These are phyloP conservation scores for Lepidochitona cinerea DNA, from an alignment of 2,888 invertebrate genomes.

Conservation along the genomic window DNA sequence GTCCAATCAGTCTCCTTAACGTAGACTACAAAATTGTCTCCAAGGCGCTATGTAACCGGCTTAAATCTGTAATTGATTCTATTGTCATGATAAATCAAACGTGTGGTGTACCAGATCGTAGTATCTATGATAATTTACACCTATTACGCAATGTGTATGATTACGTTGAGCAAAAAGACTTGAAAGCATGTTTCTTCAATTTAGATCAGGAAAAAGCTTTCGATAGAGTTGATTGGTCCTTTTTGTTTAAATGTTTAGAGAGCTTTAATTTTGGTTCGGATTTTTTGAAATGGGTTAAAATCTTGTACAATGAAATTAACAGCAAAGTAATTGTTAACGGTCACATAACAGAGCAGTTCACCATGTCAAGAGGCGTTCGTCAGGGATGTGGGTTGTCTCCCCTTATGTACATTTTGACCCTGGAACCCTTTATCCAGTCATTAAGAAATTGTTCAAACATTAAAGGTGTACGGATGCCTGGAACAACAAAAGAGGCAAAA, in stretches of 20 bases:
- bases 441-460: constrained; percentile 2
- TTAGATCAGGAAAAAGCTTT: constrained; percentile 46
- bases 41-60: too few relatives aligned
- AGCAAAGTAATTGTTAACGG: not conserved
- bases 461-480: constrained; percentile 20
- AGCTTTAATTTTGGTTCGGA: too few relatives aligned
- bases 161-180: constrained; percentile 33
- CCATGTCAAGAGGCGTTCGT: constrained; percentile 3
- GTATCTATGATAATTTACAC: constrained; percentile 38
- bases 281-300: too few relatives aligned
- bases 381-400: constrained; percentile 5
- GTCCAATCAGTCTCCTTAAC: too few relatives aligned
- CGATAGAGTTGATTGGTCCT: constrained; percentile 35
- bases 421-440: not conserved
- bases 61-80: too few relatives aligned
- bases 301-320: too few relatives aligned
- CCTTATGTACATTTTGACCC: not conserved
- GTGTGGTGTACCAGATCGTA: constrained; percentile 33
- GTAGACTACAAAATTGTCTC: too few relatives aligned
- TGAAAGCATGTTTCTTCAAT: constrained; percentile 26
- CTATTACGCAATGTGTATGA: constrained; percentile 30
- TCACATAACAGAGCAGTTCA: constrained; percentile 5
- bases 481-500: constrained; percentile 2
- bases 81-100: too few relatives aligned
- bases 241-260: constrained; percentile 30